Percentiles rank a stretch among this genome's conserved stretches.
Conservation (phyloP, 2,113 vertebrate genomes). For the Heptranchias perlo region DNA sequence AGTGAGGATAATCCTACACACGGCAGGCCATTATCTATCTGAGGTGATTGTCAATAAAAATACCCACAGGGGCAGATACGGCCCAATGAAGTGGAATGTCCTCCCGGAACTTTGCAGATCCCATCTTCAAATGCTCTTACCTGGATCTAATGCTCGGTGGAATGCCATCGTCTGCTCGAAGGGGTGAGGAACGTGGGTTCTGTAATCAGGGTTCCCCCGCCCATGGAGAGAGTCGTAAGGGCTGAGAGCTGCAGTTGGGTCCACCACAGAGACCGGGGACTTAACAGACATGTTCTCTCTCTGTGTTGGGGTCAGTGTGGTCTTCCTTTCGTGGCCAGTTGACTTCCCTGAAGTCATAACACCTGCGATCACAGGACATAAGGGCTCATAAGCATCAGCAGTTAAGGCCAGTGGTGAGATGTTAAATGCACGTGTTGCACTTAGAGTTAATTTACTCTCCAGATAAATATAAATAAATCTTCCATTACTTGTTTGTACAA, state of each 20-base stretch:
- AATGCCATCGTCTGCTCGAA: constrained; percentile 82
- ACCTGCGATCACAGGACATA: constrained; percentile 54
- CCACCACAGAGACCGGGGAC: constrained; percentile 77
- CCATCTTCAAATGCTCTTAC: constrained; percentile 50
- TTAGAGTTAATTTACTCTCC: neutral
- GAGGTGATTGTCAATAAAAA: neutral
- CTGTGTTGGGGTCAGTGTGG: constrained; percentile 69
- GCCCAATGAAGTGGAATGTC: neutral
- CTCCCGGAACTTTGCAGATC: neutral
- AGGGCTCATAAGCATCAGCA: neutral
- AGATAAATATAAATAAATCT: neutral
- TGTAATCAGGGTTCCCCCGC: constrained; percentile 68
- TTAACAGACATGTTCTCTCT: constrained; percentile 83
- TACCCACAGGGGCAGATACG: neutral
- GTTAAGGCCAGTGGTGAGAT: neutral
- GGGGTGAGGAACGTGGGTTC: constrained; percentile 77
- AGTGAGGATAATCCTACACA: neutral
- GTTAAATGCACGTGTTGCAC: neutral
- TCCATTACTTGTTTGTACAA: neutral
- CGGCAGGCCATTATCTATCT: neutral
- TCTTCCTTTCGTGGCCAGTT: constrained; percentile 82
- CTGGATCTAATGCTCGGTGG: constrained; percentile 83
- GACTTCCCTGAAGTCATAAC: constrained; percentile 74
- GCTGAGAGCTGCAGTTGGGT: constrained; percentile 78
- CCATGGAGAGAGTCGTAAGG: constrained; percentile 89